A percentile compares a stretch with the other conserved stretches of the same genome.
These are phyloP conservation scores for Dendrolimus punctatus DNA, from an alignment of 1,140 invertebrate species.

Conservation along the genomic window DNA sequence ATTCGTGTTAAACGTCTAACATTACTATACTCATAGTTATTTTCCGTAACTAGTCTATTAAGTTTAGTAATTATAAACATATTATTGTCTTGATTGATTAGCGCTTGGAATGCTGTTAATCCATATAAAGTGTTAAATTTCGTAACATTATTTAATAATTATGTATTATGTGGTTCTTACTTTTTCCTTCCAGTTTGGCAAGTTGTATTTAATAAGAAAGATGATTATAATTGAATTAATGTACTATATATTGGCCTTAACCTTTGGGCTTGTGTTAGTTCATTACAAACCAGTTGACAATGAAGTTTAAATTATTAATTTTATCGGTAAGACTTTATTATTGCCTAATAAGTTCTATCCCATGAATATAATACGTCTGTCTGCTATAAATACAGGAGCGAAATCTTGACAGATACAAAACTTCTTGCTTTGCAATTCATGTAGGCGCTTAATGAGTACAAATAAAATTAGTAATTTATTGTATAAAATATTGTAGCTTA, in stretches of 20 bases:
- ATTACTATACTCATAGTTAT: too few species aligned
- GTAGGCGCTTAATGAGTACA: background rate
- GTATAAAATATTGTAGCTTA: background rate
- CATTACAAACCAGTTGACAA: conserved; percentile 5
- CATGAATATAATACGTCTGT: too few species aligned
- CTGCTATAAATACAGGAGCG: too few species aligned
- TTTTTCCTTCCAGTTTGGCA: too few species aligned
- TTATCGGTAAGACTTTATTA: conserved; percentile 16
- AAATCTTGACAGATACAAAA: background rate
- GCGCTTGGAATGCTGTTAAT: background rate
- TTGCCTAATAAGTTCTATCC: too few species aligned
- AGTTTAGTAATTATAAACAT: too few species aligned
- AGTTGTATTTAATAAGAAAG: too few species aligned
- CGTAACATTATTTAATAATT: background rate
- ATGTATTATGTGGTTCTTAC: background rate
- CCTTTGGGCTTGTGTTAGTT: conserved; percentile 1
- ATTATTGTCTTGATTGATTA: too few species aligned
- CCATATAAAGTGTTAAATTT: background rate
- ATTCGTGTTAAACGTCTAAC: too few species aligned
- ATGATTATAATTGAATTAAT: conserved; percentile 3
- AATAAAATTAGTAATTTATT: background rate
- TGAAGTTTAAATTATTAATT: conserved; percentile 18
- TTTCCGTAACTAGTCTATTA: too few species aligned
- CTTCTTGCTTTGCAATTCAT: background rate
- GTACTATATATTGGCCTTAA: conserved; percentile 3